Conservation (phyloP, 1,140 invertebrate species). For the Drosophila ficusphila region DNA sequence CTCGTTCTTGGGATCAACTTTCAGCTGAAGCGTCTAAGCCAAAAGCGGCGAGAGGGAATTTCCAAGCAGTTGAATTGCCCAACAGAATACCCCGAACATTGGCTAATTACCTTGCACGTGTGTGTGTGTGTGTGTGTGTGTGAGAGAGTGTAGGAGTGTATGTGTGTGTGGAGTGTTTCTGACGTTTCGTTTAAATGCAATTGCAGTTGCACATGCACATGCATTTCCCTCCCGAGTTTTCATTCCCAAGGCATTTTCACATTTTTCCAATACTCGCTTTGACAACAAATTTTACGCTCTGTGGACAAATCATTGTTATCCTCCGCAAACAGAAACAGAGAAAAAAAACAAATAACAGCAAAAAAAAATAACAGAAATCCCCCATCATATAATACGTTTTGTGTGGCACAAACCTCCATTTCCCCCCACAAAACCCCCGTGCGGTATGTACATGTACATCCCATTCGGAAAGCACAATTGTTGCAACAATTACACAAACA, state of each 20-base stretch:
- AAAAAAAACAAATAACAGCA: no score
- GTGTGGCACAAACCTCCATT: no score
- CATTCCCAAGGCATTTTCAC: neutral
- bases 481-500: conserved; percentile 79
- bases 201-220: conserved; percentile 2
- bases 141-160: no score
- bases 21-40: conserved; percentile 10
- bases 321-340: neutral
- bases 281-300: conserved; percentile 43
- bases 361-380: neutral
- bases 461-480: conserved; percentile 63
- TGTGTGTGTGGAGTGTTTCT: conserved; percentile 31
- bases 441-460: conserved; percentile 6
- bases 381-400: conserved; percentile 9
- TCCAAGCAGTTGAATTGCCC: neutral
- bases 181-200: conserved; percentile 40
- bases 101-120: conserved; percentile 45
- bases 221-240: neutral
- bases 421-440: no score
- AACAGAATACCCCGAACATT: neutral
- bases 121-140: no score
- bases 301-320: conserved; percentile 35
- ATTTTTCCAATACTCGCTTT: conserved; percentile 27
- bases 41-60: conserved; percentile 10
- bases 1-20: conserved; percentile 17